Evolutionary conservation across 1,140 invertebrate genomes (phyloP), one percentile per base, ranked within the genome.

Genomic region (Lepidurus packardi): DNA sequence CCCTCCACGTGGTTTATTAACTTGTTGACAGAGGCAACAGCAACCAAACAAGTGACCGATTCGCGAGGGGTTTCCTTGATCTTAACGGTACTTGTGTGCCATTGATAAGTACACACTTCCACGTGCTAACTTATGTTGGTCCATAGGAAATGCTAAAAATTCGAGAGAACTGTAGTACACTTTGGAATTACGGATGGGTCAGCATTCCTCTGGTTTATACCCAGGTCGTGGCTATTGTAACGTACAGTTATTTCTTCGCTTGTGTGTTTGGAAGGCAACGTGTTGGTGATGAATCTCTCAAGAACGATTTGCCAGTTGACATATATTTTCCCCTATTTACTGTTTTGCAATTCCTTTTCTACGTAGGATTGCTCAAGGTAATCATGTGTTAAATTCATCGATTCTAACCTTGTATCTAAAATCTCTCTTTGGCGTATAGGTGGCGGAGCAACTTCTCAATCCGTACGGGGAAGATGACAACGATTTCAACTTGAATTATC

Each of bases 131-230:
- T 79, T 77, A 47, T 82, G 79, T 77, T 78, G 65, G 75, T 82
- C 85, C 86, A 47, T 82, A 91, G 88, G 90, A 91, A 84, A 90
- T 92, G 78, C 90, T 89, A 82, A 88, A 89, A 77, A 91, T 91
- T 82, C 87, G 91, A 76, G 87, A 87, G 1, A 91, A 91, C 83
- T 92, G 90, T 82, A 90, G 90, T 25, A 83, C 89, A 77, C 86
- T 93, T 76, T 92, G 92, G 88, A 92, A 90, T 80, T 99, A 98
- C 85, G 96, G 98, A 86, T 98, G 95, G 82, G 95, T 98, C 81
- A 97, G 94, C 84, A 95, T 98, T 80, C 97, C 97, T 73, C 89
- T 98, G 42, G 96, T 98, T 78, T 99, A 99, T 85, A 98, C 96
- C 77, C 96, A 99, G 92, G 97, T 96, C 21, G 92, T 92, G 2